A percentile compares a stretch with the other conserved stretches of the same genome.
These are phyloP conservation scores for Galeopsomyia nigrocyanea DNA, from an alignment of 2,888 invertebrate genomes.

Conservation along the genomic window DNA sequence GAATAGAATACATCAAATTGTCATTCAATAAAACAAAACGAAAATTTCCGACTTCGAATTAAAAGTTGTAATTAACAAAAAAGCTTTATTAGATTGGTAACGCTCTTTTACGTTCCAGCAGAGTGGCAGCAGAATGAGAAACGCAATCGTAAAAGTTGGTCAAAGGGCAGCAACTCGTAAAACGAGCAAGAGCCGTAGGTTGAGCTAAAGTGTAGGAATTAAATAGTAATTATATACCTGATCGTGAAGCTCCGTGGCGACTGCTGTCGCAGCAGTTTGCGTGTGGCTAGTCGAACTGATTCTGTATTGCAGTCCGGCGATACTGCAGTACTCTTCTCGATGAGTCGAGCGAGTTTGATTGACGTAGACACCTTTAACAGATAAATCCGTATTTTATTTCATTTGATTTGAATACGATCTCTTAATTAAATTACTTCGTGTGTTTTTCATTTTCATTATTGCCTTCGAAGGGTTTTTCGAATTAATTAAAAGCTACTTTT, in stretches of 20 bases:
- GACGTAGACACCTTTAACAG: conserved; percentile 77
- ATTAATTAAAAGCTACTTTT: no score
- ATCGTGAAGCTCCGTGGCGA: conserved; percentile 73
- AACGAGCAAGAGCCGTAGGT: background rate
- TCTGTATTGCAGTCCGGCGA: conserved; percentile 87
- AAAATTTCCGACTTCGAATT: no score
- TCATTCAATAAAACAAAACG: no score
- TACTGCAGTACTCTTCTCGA: conserved; percentile 87
- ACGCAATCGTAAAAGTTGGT: background rate
- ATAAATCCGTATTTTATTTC: background rate
- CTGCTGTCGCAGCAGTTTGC: conserved; percentile 87
- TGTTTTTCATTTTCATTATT: no score
- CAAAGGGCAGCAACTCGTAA: background rate
- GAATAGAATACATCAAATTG: no score
- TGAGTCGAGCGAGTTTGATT: conserved; percentile 81
- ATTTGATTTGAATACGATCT: no score
- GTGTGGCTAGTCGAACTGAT: conserved; percentile 90
- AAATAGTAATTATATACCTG: conserved; percentile 57
- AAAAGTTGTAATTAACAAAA: no score
- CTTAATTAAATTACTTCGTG: no score
- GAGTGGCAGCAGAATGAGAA: no score
- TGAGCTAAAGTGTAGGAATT: conserved; percentile 1
- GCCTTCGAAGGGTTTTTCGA: no score
- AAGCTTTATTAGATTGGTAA: no score
- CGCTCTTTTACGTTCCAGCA: no score